Base-by-base conservation (phyloP, 2,888 invertebrate species). In the Cryptophagus acutangulus region DNA sequence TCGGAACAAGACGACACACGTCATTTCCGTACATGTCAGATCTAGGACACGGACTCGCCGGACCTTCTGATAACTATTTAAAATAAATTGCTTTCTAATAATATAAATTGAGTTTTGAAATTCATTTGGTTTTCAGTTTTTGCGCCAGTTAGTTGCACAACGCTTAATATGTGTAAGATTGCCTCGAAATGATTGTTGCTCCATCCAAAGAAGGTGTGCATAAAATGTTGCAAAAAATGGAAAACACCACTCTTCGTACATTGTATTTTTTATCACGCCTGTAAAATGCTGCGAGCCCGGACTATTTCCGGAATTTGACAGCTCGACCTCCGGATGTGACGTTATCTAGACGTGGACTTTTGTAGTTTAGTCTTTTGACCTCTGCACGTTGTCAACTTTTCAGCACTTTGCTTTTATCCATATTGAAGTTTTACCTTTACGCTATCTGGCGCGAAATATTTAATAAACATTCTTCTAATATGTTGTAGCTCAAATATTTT, bases 1-100 rank as follows among this genome's bases (percentile, higher is more conserved):
- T 65, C 69, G 69, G 69, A 69, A 69, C 65, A 63, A 64, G 66
- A 59, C 67, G 69, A 68, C 69, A 69, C 66, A 66, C 70, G 66
- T 69, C 70, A 70, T 69, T 69, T 70, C 70, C 70, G 67, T 54
- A 57, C 58, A 52, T 64, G 66, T 67, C 66, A 66, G 60, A 63
- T 62, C 59, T 62, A 58, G 65, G 61, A 63, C 62, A 45, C 43
- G 28, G 25, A 43, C 45, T 43, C 43, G 28, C 41, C 39, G 38
- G 46, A 40, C 47, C 43, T 51, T 43, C 46, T 40, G 45, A 48
- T 49, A 49, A 52, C 45, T 40, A 46, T 39, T 51, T 52, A 49
- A 52, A 54, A 52, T 54, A 49, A 48, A 49, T 50, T 42, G 45
- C 44, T 37, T 40, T 46, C 45, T 44, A 46, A 49, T 47, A 39